phyloP scores from a whole-genome alignment of 2,797 vertebrate genomes.

The Hoplostethus mediterraneus region DNA sequence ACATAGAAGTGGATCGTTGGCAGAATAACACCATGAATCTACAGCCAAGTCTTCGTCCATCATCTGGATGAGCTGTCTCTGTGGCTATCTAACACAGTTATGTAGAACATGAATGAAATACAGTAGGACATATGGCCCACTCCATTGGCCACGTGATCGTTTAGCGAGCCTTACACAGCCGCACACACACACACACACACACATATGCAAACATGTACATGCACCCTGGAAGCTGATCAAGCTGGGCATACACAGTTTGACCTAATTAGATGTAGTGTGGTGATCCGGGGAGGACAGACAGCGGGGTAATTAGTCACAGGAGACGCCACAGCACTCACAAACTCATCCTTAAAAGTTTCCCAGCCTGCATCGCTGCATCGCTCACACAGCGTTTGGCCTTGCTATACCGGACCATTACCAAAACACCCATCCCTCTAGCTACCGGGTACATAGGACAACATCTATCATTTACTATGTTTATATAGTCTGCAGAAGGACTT shows the following conservation, averaged over 20 bases:
- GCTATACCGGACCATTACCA: background rate
- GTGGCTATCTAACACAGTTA: too few relatives aligned
- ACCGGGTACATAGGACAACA: background rate
- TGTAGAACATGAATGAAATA: background rate
- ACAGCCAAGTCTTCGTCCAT: too few relatives aligned
- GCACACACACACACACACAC: background rate
- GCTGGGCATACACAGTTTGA: slow-evolving; percentile 20
- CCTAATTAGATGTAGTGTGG: slow-evolving; percentile 31
- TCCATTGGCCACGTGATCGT: background rate
- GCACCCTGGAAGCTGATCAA: background rate
- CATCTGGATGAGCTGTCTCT: too few relatives aligned
- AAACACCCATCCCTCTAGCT: slow-evolving; percentile 2
- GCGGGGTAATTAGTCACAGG: slow-evolving; percentile 34
- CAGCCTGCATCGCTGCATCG: slow-evolving; percentile 9
- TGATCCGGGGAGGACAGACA: slow-evolving; percentile 25
- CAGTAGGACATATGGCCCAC: background rate
- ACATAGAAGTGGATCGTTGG: too few relatives aligned
- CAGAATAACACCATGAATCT: too few relatives aligned
- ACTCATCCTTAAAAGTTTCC: slow-evolving; percentile 1
- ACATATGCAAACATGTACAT: background rate
- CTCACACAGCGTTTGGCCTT: background rate
- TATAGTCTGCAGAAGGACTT: background rate
- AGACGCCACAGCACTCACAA: background rate
- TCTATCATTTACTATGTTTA: background rate
- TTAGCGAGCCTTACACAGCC: background rate